A percentile compares a stretch with the other conserved stretches of the same genome.
These are phyloP conservation scores for Nothocercus julius DNA, from an alignment of 2,113 vertebrate genomes.

Conservation along the genomic window DNA sequence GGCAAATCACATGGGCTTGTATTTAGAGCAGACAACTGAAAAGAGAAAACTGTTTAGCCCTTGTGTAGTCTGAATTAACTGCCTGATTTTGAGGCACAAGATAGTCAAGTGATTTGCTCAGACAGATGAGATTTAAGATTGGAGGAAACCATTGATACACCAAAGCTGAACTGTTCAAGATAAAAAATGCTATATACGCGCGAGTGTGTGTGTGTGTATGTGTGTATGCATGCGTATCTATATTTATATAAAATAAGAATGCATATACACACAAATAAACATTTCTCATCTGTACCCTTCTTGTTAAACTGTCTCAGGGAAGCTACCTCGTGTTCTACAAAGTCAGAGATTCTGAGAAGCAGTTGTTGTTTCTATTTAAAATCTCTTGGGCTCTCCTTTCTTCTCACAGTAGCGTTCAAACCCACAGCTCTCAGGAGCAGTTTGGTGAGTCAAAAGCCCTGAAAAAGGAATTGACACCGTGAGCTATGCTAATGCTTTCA, in stretches of 20 bases:
- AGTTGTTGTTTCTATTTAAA: background rate
- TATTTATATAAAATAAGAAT: background rate
- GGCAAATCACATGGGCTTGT: conserved; percentile 32
- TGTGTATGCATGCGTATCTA: too few relatives aligned
- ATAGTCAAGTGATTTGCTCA: background rate
- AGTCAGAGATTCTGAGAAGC: background rate
- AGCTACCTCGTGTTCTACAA: background rate
- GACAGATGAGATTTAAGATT: background rate
- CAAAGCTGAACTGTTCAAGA: background rate
- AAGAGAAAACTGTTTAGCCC: conserved; percentile 15
- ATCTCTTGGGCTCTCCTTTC: background rate
- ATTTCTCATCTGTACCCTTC: background rate
- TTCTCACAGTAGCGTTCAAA: background rate
- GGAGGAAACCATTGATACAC: background rate
- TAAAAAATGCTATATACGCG: background rate
- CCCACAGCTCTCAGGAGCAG: background rate
- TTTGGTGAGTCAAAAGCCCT: background rate
- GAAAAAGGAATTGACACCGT: background rate
- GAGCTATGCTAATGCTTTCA: background rate
- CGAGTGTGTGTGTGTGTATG: too few relatives aligned
- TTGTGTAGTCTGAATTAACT: background rate
- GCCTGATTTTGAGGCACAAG: conserved; percentile 24
- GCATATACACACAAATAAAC: accelerated
- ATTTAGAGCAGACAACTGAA: conserved; percentile 41
- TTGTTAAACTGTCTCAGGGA: background rate